Percentiles rank a stretch among this genome's conserved stretches.
Evolutionary conservation across 2,797 vertebrate genomes (phyloP).

Genomic region (Anisognathus igniventris): DNA sequence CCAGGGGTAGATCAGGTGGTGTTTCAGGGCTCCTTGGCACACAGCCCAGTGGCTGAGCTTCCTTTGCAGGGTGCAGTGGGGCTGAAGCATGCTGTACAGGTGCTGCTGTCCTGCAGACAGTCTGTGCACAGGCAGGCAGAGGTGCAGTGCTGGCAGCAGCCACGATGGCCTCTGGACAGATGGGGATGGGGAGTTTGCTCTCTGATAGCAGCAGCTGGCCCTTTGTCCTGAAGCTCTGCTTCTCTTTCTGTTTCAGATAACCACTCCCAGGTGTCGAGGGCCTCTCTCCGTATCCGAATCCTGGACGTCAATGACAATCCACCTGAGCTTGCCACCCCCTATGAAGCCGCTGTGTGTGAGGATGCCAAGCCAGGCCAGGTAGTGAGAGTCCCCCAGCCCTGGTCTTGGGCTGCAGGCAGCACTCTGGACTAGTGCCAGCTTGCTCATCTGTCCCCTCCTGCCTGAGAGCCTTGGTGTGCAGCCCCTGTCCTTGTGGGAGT

Average conservation of each 20-base stretch:
- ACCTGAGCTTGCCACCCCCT: slow-evolving; percentile 91
- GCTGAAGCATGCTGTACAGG: background rate
- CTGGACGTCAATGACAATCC: slow-evolving; percentile 98
- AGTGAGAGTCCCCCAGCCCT: background rate
- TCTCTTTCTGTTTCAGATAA: slow-evolving; percentile 80
- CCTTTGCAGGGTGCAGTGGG: background rate
- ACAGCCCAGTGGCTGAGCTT: background rate
- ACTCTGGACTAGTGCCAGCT: background rate
- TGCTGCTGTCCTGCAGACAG: accelerated
- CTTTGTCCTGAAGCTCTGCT: background rate
- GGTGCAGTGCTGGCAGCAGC: background rate
- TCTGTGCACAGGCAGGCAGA: accelerated
- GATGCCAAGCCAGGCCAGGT: slow-evolving; percentile 97
- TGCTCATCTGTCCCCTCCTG: background rate
- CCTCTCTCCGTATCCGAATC: slow-evolving; percentile 90
- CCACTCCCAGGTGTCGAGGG: slow-evolving; percentile 84
- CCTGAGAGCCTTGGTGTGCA: background rate
- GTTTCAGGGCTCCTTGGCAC: background rate
- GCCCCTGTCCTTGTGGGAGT: background rate
- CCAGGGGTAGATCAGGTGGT: background rate
- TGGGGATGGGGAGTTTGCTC: background rate
- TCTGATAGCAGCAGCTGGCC: background rate
- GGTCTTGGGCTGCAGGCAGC: accelerated
- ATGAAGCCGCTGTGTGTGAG: slow-evolving; percentile 92
- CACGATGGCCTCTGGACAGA: accelerated